Conservation (phyloP, 2,888 invertebrate genomes). For the Xylota segnis region DNA sequence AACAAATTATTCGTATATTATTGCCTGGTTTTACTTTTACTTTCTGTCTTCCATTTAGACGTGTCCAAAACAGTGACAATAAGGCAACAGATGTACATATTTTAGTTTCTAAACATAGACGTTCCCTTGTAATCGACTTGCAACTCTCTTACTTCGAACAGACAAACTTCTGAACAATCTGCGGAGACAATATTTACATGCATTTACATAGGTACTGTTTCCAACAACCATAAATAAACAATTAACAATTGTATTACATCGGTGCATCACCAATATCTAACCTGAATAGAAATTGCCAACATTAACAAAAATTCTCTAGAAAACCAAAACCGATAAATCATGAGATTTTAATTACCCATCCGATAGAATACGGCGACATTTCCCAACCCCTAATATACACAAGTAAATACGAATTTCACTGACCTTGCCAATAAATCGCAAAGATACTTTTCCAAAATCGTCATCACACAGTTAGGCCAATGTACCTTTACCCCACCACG, state of each 20-base stretch:
- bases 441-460: constrained; percentile 15
- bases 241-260: background rate
- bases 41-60: too few relatives aligned
- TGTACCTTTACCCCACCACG: constrained; percentile 43
- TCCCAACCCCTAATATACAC: background rate
- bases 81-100: too few relatives aligned
- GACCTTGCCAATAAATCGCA: constrained; percentile 17
- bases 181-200: too few relatives aligned
- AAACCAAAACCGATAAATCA: background rate
- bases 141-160: background rate
- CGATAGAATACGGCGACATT: background rate
- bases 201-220: background rate
- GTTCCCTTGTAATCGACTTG: background rate
- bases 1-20: too few relatives aligned
- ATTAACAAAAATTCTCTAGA: background rate
- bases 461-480: constrained; percentile 36
- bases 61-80: too few relatives aligned
- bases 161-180: background rate
- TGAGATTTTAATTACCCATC: background rate
- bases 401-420: too few relatives aligned
- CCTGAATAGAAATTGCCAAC: constrained; percentile 18
- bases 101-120: too few relatives aligned
- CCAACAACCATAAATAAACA: constrained; percentile 6
- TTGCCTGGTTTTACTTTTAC: too few relatives aligned
- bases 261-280: background rate